phyloP scores from a whole-genome alignment of 1,140 invertebrate species.

The Protaetia brevitarsis region DNA sequence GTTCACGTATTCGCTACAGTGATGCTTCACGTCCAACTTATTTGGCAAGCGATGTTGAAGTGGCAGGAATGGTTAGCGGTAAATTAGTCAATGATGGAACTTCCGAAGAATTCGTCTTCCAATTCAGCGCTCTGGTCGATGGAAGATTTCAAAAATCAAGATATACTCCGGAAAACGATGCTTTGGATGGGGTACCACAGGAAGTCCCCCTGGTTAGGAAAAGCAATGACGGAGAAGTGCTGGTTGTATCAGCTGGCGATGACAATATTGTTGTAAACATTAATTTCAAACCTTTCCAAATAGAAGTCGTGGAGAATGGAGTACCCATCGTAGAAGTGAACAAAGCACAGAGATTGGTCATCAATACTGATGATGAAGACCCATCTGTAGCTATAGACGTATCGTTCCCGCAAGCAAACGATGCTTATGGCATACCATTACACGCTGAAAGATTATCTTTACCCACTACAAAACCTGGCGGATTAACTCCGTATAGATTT shows the following conservation, averaged over 20 bases:
- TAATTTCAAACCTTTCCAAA: background rate
- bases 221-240: background rate
- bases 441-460: slow-evolving; percentile 89
- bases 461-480: slow-evolving; percentile 69
- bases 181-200: slow-evolving; percentile 26
- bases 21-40: background rate
- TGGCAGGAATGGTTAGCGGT: background rate
- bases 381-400: slow-evolving; percentile 87
- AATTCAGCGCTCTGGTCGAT: slow-evolving; percentile 29
- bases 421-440: slow-evolving; percentile 93
- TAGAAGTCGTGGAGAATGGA: background rate
- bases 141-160: slow-evolving; percentile 29
- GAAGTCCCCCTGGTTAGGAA: background rate
- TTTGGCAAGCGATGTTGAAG: background rate
- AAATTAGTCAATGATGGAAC: background rate
- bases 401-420: slow-evolving; percentile 82
- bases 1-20: background rate
- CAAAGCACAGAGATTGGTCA: slow-evolving; percentile 86
- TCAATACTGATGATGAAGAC: slow-evolving; percentile 5
- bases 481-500: slow-evolving; percentile 86
- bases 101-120: background rate
- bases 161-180: slow-evolving; percentile 19
- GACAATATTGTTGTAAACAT: background rate
- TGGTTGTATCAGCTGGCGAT: background rate
- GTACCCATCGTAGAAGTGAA: slow-evolving; percentile 55